Percentiles rank a stretch among this genome's conserved stretches.
phyloP scores from a whole-genome alignment of 2,113 vertebrate species.

The Pelvicachromis taeniatus region DNA sequence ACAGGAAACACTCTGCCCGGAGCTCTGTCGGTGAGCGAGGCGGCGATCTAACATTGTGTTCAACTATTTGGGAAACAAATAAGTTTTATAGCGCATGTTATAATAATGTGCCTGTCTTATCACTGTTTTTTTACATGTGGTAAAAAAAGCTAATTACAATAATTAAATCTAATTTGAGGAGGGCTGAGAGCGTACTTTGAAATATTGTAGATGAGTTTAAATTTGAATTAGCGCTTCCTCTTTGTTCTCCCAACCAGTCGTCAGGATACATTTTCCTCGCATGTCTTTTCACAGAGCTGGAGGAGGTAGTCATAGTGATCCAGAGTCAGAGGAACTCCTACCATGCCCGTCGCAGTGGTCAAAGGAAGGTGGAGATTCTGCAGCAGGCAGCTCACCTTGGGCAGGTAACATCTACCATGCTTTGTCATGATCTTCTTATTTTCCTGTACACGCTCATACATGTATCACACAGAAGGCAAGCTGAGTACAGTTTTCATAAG shows the following conservation, averaged over 20 bases:
- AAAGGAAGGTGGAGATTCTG: conserved; percentile 52
- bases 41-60: background rate
- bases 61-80: background rate
- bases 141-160: background rate
- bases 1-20: background rate
- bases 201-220: background rate
- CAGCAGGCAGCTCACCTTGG: conserved; percentile 44
- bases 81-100: background rate
- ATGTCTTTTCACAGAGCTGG: conserved; percentile 23
- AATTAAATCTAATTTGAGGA: background rate
- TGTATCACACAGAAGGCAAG: background rate
- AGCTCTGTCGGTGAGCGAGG: conserved; percentile 37
- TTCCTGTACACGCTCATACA: background rate
- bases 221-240: background rate
- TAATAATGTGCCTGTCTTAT: background rate
- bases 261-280: background rate
- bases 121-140: background rate
- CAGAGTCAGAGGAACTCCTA: conserved; percentile 69
- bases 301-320: conserved; percentile 60
- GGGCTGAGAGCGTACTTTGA: background rate
- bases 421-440: background rate
- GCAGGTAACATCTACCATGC: conserved; percentile 36
- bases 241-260: background rate
- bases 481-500: background rate
- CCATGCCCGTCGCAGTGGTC: conserved; percentile 32